Conservation (phyloP, 1,140 invertebrate genomes). For the Patella vulgata region DNA sequence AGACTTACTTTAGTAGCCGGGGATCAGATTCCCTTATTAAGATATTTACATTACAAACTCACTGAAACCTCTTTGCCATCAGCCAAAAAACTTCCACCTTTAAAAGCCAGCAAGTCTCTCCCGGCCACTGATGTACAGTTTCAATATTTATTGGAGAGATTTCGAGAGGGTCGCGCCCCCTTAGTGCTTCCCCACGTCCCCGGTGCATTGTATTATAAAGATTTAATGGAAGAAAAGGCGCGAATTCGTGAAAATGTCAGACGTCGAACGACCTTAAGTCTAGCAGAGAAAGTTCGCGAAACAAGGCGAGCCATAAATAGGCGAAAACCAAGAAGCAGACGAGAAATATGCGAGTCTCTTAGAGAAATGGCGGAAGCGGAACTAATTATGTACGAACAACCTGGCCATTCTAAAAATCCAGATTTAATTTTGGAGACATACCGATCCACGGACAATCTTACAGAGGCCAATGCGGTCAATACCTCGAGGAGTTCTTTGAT, state of each 20-base stretch:
- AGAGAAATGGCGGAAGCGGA: slow-evolving; percentile 55
- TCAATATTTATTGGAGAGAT: slow-evolving; percentile 49
- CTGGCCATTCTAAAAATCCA: slow-evolving; percentile 7
- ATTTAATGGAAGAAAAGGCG: slow-evolving; percentile 56
- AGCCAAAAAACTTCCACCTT: slow-evolving; percentile 36
- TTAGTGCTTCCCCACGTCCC: slow-evolving; percentile 41
- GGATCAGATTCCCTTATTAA: slow-evolving; percentile 46
- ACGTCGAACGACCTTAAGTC: slow-evolving; percentile 5
- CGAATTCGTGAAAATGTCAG: slow-evolving; percentile 37
- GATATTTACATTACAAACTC: slow-evolving; percentile 49
- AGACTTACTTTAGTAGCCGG: slow-evolving; percentile 45
- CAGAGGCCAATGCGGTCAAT: background rate
- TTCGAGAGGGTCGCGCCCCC: slow-evolving; percentile 43
- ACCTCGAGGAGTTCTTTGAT: background rate
- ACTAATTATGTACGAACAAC: slow-evolving; percentile 28
- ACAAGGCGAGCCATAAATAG: slow-evolving; percentile 20
- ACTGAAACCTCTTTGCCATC: slow-evolving; percentile 43
- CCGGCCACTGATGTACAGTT: slow-evolving; percentile 49
- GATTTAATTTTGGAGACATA: slow-evolving; percentile 4
- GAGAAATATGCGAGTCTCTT: slow-evolving; percentile 49
- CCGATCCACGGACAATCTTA: background rate
- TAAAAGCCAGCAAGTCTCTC: slow-evolving; percentile 44
- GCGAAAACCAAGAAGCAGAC: slow-evolving; percentile 48
- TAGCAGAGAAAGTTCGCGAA: slow-evolving; percentile 7
- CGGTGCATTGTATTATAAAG: slow-evolving; percentile 53